These are phyloP conservation scores for Pristis pectinata DNA, from an alignment of 2,797 vertebrate genomes.

Conservation along the genomic window DNA sequence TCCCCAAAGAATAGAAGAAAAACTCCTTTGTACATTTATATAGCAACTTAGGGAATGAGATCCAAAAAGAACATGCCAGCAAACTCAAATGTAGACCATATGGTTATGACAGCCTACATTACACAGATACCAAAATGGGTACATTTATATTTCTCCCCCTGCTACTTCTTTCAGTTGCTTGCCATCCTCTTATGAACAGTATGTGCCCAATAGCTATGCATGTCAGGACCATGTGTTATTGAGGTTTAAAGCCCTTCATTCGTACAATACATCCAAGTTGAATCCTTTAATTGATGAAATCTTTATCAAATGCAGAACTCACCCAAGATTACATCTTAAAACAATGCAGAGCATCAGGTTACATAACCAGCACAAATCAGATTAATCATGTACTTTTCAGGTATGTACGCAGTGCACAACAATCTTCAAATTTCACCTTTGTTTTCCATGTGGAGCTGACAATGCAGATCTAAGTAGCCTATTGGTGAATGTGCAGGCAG, in stretches of 20 bases:
- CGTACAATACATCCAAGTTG: constrained; percentile 54
- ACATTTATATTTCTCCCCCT: constrained; percentile 59
- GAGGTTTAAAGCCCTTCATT: constrained; percentile 49
- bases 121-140: constrained; percentile 57
- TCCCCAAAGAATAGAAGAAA: constrained; percentile 57
- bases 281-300: constrained; percentile 49
- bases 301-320: constrained; percentile 63
- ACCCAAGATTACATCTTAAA: constrained; percentile 61
- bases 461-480: constrained; percentile 64
- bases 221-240: constrained; percentile 48
- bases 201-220: background rate
- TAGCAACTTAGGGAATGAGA: constrained; percentile 68
- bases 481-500: constrained; percentile 65
- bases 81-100: constrained; percentile 60
- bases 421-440: constrained; percentile 61
- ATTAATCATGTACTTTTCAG: constrained; percentile 58
- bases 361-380: constrained; percentile 50
- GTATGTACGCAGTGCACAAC: constrained; percentile 63
- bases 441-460: constrained; percentile 55
- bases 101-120: constrained; percentile 66
- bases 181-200: constrained; percentile 49
- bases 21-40: constrained; percentile 54
- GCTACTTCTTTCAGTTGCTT: constrained; percentile 49
- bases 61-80: constrained; percentile 60
- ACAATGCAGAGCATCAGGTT: constrained; percentile 51